Evolutionary conservation across 2,797 vertebrate species (phyloP).

Genomic region (Eulemur albifrons): DNA sequence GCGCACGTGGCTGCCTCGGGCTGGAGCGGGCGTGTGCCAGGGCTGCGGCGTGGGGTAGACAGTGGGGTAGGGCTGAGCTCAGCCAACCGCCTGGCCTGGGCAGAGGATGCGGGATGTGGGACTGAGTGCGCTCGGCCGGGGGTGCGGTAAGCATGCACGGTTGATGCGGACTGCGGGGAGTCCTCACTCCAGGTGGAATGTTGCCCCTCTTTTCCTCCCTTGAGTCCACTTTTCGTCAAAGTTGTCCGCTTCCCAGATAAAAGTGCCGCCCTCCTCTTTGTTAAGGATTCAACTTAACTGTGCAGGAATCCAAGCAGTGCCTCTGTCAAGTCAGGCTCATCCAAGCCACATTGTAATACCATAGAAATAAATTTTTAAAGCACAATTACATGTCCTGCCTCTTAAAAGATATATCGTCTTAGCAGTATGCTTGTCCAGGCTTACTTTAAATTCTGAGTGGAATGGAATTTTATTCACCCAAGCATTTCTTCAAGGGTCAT

Average conservation of each 20-base stretch:
- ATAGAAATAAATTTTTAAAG: background rate
- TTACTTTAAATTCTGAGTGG: background rate
- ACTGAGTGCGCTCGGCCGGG: background rate
- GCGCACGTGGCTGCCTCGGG: background rate
- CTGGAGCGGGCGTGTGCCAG: background rate
- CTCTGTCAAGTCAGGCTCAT: background rate
- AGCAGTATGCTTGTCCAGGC: background rate
- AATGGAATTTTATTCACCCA: constrained; percentile 1
- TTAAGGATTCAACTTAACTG: constrained; percentile 33
- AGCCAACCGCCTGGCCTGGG: background rate
- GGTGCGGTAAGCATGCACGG: background rate
- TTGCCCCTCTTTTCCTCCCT: background rate
- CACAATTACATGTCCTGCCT: background rate
- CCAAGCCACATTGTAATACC: background rate
- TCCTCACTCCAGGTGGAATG: background rate
- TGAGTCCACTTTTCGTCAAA: constrained; percentile 49
- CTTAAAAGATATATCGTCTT: background rate
- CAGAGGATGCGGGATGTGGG: background rate
- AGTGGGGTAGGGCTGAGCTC: background rate
- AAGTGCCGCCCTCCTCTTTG: constrained; percentile 43
- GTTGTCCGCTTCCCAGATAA: background rate
- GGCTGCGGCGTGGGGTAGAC: background rate
- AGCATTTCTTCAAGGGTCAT: background rate
- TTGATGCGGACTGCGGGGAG: background rate
- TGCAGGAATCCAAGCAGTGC: background rate